Percentiles rank a stretch among this genome's conserved stretches.
Conservation (phyloP, 2,797 vertebrate genomes). For the Danio choprae region DNA sequence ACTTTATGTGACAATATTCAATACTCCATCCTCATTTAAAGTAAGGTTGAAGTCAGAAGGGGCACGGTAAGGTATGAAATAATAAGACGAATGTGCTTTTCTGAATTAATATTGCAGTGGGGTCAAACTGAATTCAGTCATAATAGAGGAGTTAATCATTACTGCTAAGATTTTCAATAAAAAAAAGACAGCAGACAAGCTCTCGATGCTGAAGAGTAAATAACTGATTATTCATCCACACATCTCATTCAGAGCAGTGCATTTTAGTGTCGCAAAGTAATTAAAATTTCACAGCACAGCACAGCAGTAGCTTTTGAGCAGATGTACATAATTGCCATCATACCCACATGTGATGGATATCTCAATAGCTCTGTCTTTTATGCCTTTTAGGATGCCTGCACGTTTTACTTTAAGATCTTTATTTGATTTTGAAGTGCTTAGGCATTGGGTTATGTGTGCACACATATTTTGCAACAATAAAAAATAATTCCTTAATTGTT, state of each 20-base stretch:
- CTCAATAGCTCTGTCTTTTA: conserved; percentile 23
- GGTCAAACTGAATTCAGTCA: background rate
- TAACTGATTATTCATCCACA: conserved; percentile 29
- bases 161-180: conserved; percentile 7
- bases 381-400: conserved; percentile 27
- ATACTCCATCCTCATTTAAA: background rate
- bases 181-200: conserved; percentile 1
- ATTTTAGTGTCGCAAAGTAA: conserved; percentile 36
- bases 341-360: conserved; percentile 44
- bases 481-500: background rate
- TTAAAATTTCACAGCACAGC: conserved; percentile 54
- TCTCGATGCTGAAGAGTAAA: conserved; percentile 21
- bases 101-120: background rate
- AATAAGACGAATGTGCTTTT: conserved; percentile 11
- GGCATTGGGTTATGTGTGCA: background rate
- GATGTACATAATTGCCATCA: conserved; percentile 52
- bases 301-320: conserved; percentile 53
- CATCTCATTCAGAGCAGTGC: conserved; percentile 35
- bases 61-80: background rate
- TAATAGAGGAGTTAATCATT: background rate
- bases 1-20: background rate
- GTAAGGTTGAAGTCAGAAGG: background rate
- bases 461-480: background rate
- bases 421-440: background rate
- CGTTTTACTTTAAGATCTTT: background rate